phyloP scores from a whole-genome alignment of 2,113 vertebrate genomes.

The Patagioenas fasciata region DNA sequence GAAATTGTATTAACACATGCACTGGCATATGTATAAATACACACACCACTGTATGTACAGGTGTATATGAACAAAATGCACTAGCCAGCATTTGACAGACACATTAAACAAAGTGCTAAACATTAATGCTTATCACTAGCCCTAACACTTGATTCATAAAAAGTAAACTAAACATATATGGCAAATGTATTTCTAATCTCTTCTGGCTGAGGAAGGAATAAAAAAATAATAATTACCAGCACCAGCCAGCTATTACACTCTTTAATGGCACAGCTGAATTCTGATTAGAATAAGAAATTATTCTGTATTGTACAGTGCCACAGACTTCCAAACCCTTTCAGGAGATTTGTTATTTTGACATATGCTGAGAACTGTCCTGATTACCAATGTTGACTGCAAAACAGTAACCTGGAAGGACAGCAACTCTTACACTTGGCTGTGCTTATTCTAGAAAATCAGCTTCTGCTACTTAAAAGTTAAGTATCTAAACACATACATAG shows the following conservation, averaged over 20 bases:
- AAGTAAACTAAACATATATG: fast-evolving
- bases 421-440: background rate
- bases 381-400: background rate
- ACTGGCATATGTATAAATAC: background rate
- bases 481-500: background rate
- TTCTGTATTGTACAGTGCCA: background rate
- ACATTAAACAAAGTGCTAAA: background rate
- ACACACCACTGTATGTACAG: fast-evolving
- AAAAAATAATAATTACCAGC: background rate
- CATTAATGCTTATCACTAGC: background rate
- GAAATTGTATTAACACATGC: background rate
- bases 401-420: background rate
- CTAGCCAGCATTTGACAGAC: background rate
- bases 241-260: background rate
- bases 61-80: background rate
- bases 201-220: background rate
- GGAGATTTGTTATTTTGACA: background rate
- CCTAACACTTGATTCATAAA: background rate
- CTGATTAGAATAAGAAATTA: background rate
- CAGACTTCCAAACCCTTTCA: background rate
- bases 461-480: background rate
- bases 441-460: background rate
- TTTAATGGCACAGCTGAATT: background rate
- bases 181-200: background rate
- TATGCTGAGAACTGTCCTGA: background rate